Conservation (phyloP, 2,888 invertebrate genomes). For the Pheosia tremula region DNA sequence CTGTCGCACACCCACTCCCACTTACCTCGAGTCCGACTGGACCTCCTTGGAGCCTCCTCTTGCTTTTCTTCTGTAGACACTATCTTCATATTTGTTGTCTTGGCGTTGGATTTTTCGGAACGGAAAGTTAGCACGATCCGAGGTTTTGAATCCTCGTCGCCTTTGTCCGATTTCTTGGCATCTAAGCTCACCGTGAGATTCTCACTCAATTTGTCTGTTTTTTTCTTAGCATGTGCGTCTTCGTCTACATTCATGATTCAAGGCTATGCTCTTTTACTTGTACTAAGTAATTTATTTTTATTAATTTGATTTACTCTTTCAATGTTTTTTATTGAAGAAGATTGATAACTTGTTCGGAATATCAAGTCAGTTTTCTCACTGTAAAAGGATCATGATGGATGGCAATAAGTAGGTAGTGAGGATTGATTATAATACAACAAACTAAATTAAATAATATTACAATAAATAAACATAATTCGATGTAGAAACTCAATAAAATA, state of each 20-base stretch:
- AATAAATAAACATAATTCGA: no score
- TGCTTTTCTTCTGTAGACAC: conserved; percentile 76
- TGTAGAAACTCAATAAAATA: no score
- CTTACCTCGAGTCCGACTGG: conserved; percentile 63
- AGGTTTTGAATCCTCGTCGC: conserved; percentile 79
- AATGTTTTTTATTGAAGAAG: background rate
- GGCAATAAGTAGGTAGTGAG: no score
- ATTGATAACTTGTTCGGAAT: no score
- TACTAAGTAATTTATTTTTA: background rate
- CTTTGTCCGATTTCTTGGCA: conserved; percentile 57
- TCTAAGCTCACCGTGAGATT: conserved; percentile 55
- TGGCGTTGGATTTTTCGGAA: conserved; percentile 84
- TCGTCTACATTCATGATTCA: conserved; percentile 73
- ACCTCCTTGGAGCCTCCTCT: conserved; percentile 68
- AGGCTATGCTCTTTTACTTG: conserved; percentile 44
- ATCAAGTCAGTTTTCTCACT: no score
- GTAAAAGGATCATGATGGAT: no score
- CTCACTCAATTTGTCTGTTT: conserved; percentile 59
- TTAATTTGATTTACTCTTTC: background rate
- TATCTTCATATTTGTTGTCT: conserved; percentile 81
- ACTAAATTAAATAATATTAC: no score
- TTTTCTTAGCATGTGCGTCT: conserved; percentile 60
- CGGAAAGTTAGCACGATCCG: conserved; percentile 86
- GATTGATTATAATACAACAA: no score
- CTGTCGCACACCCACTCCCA: conserved; percentile 72